These are phyloP conservation scores for Habropoda laboriosa DNA, from an alignment of 1,140 invertebrate species.

Conservation along the genomic window DNA sequence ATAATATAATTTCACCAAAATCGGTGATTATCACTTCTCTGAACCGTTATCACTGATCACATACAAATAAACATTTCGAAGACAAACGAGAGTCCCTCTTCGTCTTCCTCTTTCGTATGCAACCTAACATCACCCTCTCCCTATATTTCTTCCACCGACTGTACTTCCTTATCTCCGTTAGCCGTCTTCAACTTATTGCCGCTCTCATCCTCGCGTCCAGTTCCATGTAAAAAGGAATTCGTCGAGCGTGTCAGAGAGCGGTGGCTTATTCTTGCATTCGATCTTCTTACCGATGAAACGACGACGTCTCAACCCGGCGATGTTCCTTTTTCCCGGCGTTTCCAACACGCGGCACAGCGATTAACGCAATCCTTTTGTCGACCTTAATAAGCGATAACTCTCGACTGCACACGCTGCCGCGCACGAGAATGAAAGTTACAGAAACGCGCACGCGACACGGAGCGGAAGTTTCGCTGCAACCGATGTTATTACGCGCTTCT, in stretches of 20 bases:
- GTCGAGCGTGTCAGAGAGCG: neutral
- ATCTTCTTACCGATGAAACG: too few species aligned
- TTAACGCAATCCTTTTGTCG: constrained; percentile 37
- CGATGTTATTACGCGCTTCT: constrained; percentile 24
- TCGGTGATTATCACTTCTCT: too few species aligned
- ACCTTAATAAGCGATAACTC: constrained; percentile 51
- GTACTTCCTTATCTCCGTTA: too few species aligned
- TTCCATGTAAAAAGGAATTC: neutral
- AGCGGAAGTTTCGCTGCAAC: constrained; percentile 42
- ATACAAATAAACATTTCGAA: too few species aligned
- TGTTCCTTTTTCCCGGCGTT: neutral
- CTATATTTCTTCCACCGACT: too few species aligned
- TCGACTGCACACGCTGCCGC: neutral
- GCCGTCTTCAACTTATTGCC: neutral
- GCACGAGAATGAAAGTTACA: constrained; percentile 53
- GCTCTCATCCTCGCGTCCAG: neutral
- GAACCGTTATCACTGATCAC: too few species aligned
- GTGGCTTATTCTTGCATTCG: neutral
- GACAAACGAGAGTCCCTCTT: too few species aligned
- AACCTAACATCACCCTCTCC: too few species aligned
- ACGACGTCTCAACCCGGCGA: too few species aligned
- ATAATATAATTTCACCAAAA: too few species aligned
- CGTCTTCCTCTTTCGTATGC: too few species aligned
- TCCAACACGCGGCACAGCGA: neutral
- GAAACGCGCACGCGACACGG: constrained; percentile 42